These are phyloP conservation scores for Horisme vitalbata DNA, from an alignment of 2,888 invertebrate genomes.

Conservation along the genomic window DNA sequence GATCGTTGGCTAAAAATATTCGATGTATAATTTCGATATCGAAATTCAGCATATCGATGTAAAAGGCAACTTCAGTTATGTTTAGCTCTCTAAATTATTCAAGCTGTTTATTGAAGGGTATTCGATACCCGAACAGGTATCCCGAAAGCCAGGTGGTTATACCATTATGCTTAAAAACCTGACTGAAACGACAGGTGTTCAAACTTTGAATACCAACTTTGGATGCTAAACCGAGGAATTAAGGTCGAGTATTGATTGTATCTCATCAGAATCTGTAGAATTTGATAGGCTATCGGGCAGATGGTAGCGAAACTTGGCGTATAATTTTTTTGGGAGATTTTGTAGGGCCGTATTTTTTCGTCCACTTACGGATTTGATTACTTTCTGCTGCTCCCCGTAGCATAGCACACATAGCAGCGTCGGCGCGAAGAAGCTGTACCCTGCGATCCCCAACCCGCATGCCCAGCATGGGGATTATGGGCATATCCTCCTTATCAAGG, in stretches of 20 bases:
- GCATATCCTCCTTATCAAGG: no score
- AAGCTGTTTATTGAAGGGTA: slow-evolving; percentile 18
- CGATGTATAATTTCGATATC: neutral
- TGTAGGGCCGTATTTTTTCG: neutral
- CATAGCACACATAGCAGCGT: no score
- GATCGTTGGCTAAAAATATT: no score
- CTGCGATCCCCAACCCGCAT: no score
- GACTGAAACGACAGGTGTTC: slow-evolving; percentile 65
- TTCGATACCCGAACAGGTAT: slow-evolving; percentile 29
- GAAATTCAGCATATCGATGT: neutral
- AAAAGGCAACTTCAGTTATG: slow-evolving; percentile 12
- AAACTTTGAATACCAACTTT: slow-evolving; percentile 33
- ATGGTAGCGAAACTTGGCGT: slow-evolving; percentile 32
- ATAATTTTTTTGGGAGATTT: slow-evolving; percentile 13
- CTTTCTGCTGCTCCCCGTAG: no score
- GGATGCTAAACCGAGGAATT: slow-evolving; percentile 12
- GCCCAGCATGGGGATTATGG: no score
- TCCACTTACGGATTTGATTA: no score
- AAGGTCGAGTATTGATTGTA: slow-evolving; percentile 14
- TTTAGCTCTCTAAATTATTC: slow-evolving; percentile 19
- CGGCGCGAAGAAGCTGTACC: no score
- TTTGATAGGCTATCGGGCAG: slow-evolving; percentile 38
- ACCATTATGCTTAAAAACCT: slow-evolving; percentile 53
- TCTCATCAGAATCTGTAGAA: slow-evolving; percentile 30
- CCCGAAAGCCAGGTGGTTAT: slow-evolving; percentile 49